Evolutionary conservation across 2,113 vertebrate species (phyloP).

Genomic region (Gobio gobio): DNA sequence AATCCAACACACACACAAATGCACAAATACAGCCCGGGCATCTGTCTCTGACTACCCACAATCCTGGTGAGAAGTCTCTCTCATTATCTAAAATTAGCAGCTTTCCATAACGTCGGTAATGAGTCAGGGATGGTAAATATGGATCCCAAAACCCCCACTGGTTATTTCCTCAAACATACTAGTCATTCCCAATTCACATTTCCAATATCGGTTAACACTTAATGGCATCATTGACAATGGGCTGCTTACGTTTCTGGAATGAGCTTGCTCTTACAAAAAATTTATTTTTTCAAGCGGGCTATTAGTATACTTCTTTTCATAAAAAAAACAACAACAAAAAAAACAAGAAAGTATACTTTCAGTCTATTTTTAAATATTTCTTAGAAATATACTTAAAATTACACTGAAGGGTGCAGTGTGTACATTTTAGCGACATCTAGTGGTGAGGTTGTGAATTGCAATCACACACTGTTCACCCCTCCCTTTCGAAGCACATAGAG

Average conservation of each 20-base stretch:
- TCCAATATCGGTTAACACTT: background rate
- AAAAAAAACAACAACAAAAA: too few relatives aligned
- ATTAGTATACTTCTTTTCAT: too few relatives aligned
- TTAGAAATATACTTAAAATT: too few relatives aligned
- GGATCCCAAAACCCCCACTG: slow-evolving; percentile 67
- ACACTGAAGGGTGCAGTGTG: too few relatives aligned
- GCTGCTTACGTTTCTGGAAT: background rate
- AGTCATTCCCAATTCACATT: slow-evolving; percentile 69
- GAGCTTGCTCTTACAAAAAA: background rate
- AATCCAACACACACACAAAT: slow-evolving; percentile 43
- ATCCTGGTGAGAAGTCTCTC: slow-evolving; percentile 67
- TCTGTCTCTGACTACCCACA: slow-evolving; percentile 72
- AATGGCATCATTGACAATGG: background rate
- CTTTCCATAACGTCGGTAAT: slow-evolving; percentile 64
- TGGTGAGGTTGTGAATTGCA: too few relatives aligned
- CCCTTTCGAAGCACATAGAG: too few relatives aligned
- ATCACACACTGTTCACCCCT: too few relatives aligned
- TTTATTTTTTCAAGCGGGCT: too few relatives aligned
- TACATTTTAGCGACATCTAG: too few relatives aligned
- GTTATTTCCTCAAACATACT: slow-evolving; percentile 73
- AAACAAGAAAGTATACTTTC: too few relatives aligned
- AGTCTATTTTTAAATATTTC: too few relatives aligned
- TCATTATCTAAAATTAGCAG: slow-evolving; percentile 76
- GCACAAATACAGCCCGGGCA: slow-evolving; percentile 61
- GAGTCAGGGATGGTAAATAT: slow-evolving; percentile 72